phyloP scores from a whole-genome alignment of 2,113 vertebrate species.

The Meles meles region DNA sequence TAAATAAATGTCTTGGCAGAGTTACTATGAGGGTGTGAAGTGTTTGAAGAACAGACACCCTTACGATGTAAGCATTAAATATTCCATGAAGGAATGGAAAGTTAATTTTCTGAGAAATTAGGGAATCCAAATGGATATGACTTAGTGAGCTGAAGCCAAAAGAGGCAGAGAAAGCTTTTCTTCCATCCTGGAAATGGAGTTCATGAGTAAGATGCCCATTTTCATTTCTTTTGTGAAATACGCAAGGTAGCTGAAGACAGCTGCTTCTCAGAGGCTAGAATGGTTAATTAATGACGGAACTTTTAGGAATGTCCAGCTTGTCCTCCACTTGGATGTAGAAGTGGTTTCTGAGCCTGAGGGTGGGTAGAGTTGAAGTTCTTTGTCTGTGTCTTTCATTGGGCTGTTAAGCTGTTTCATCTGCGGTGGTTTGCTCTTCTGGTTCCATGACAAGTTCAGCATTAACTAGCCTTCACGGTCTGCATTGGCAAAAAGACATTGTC shows the following conservation, averaged over 20 bases:
- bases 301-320: not conserved
- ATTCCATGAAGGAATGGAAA: not conserved
- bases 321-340: not conserved
- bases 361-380: not conserved
- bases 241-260: not conserved
- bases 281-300: not conserved
- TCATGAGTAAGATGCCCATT: not conserved
- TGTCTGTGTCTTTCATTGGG: not conserved
- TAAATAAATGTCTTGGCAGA: not conserved
- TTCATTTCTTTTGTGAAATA: not conserved
- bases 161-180: not conserved
- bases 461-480: not conserved
- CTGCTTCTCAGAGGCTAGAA: not conserved
- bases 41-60: not conserved
- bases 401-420: not conserved
- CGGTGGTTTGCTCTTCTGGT: not conserved
- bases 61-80: not conserved
- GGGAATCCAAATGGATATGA: not conserved
- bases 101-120: conserved; percentile 18
- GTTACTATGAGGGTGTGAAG: not conserved
- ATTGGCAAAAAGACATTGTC: not conserved
- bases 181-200: not conserved
- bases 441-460: not conserved
- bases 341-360: not conserved
- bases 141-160: not conserved